Evolutionary conservation across 2,797 vertebrate species (phyloP).

Genomic region (Ptychobarbus kaznakovi): DNA sequence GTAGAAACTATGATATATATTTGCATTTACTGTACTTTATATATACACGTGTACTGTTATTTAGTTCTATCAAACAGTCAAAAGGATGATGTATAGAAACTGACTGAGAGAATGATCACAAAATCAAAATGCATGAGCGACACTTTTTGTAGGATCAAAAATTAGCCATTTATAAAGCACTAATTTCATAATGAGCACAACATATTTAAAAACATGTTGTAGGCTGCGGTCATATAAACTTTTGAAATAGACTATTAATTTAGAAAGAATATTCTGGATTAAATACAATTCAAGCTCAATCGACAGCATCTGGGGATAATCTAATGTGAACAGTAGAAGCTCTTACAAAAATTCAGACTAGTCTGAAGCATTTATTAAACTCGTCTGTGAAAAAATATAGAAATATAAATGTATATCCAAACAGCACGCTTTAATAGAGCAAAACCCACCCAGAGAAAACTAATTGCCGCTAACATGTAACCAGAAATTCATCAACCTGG

Average conservation of each 20-base stretch:
- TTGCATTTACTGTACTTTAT: not conserved
- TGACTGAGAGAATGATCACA: slow-evolving; percentile 14
- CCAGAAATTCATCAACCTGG: not conserved
- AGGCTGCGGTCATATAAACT: not conserved
- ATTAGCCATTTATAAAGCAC: slow-evolving; percentile 38
- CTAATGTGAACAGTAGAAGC: not conserved
- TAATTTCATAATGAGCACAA: not conserved
- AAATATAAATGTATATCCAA: not conserved
- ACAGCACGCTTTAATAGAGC: not conserved
- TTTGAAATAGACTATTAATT: not conserved
- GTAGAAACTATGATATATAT: not conserved
- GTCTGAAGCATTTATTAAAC: not conserved
- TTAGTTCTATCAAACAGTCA: slow-evolving; percentile 21
- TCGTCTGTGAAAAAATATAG: not conserved
- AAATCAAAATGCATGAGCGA: slow-evolving; percentile 32
- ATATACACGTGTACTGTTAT: not conserved
- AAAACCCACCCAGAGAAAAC: too few relatives aligned
- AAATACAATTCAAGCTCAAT: not conserved
- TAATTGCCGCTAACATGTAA: too few relatives aligned
- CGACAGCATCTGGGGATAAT: not conserved
- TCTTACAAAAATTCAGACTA: slow-evolving; percentile 8
- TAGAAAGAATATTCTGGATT: not conserved
- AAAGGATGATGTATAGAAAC: slow-evolving; percentile 34
- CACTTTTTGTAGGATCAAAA: slow-evolving; percentile 27
- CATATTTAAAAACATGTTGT: not conserved